Percentiles rank a stretch among this genome's conserved stretches.
Evolutionary conservation across 2,113 vertebrate genomes (phyloP).

Genomic region (Gasterosteus nipponicus): DNA sequence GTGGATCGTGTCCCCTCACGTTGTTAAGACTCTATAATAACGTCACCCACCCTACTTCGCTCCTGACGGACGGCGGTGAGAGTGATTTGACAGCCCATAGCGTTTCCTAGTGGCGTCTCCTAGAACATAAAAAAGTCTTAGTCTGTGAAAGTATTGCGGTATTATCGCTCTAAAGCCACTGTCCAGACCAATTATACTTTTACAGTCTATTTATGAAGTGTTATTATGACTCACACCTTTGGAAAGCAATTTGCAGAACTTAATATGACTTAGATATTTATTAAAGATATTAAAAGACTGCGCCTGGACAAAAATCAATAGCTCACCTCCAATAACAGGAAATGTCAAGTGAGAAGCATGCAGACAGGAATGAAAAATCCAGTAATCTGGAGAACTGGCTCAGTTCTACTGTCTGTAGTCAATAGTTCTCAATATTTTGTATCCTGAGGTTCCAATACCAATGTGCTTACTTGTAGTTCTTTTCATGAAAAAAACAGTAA

Average conservation of each 20-base stretch:
- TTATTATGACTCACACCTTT: not conserved
- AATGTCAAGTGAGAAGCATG: slow-evolving; percentile 9
- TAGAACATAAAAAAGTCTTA: not conserved
- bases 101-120: not conserved
- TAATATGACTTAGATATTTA: not conserved
- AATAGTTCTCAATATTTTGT: not conserved
- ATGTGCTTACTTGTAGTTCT: not conserved
- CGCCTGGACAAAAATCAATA: slow-evolving; percentile 13
- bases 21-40: not conserved
- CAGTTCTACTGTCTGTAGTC: not conserved
- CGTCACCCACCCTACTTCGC: not conserved
- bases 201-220: not conserved
- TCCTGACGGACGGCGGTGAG: not conserved
- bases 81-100: not conserved
- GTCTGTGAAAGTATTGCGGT: not conserved
- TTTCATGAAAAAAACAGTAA: not conserved
- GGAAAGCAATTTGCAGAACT: not conserved
- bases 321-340: not conserved
- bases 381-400: slow-evolving; percentile 22
- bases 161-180: not conserved
- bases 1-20: not conserved
- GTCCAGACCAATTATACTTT: not conserved
- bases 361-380: slow-evolving; percentile 20
- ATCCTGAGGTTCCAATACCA: not conserved
- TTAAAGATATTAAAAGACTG: not conserved